Conservation (phyloP, 2,888 invertebrate genomes). For the Brenthis hecate region DNA sequence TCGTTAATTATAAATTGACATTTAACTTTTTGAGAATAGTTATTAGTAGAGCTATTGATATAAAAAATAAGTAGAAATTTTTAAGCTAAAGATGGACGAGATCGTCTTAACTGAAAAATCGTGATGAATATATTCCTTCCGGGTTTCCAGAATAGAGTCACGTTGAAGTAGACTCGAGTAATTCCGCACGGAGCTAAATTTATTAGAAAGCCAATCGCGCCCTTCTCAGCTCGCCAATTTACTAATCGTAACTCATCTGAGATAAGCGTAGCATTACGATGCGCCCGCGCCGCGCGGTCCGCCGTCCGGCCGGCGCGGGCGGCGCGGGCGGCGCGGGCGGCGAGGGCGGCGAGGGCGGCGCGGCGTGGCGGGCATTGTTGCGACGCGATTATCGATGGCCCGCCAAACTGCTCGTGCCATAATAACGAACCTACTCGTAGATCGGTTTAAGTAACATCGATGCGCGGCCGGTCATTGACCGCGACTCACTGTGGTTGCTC, state of each 20-base stretch:
- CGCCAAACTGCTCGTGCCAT: constrained; percentile 23
- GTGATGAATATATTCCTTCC: constrained; percentile 6
- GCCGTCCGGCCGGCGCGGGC: background rate
- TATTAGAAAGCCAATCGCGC: constrained; percentile 68
- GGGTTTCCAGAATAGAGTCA: constrained; percentile 24
- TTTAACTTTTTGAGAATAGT: too few relatives aligned
- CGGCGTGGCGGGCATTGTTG: constrained; percentile 26
- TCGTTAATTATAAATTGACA: too few relatives aligned
- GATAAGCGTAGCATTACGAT: constrained; percentile 57
- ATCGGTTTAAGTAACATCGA: constrained; percentile 28
- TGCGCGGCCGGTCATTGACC: constrained; percentile 27
- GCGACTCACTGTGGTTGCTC: background rate
- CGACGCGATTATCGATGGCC: constrained; percentile 29
- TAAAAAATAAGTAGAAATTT: too few relatives aligned
- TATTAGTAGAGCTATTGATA: too few relatives aligned
- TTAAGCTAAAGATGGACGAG: too few relatives aligned
- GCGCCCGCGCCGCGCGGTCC: constrained; percentile 16
- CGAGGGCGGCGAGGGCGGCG: constrained; percentile 16
- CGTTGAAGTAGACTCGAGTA: constrained; percentile 39
- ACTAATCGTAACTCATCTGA: constrained; percentile 75
- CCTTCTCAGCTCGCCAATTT: constrained; percentile 70
- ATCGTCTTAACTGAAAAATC: background rate
- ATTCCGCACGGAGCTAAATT: constrained; percentile 58
- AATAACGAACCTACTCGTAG: constrained; percentile 22
- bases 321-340: constrained; percentile 19